These are phyloP conservation scores for Hylyphantes graminicola DNA, from an alignment of 1,140 invertebrate genomes.

Conservation along the genomic window DNA sequence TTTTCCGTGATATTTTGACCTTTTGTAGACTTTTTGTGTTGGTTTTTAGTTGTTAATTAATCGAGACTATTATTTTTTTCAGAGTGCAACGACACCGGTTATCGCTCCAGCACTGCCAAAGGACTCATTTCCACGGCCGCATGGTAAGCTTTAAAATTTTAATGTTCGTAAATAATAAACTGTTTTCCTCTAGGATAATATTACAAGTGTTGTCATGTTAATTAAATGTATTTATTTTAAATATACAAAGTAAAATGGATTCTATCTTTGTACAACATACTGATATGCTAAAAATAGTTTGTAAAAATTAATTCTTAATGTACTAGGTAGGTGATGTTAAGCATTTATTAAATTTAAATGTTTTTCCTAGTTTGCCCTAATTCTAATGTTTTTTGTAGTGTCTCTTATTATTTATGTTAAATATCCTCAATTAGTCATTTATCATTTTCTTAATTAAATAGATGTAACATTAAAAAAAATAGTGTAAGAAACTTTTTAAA, in stretches of 20 bases:
- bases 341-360: neutral
- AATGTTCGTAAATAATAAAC: too few species aligned
- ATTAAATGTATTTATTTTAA: too few species aligned
- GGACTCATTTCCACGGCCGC: conserved; percentile 25
- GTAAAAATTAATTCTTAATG: neutral
- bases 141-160: conserved; percentile 25
- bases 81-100: conserved; percentile 58
- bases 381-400: too few species aligned
- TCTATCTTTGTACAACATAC: neutral
- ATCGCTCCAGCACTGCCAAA: conserved; percentile 14
- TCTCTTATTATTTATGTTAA: too few species aligned
- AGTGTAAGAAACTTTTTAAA: neutral
- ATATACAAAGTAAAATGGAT: neutral
- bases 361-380: neutral
- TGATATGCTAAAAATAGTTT: neutral
- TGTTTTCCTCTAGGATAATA: too few species aligned
- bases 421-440: too few species aligned
- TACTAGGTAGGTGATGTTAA: neutral
- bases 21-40: too few species aligned
- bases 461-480: neutral
- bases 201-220: too few species aligned
- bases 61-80: conserved; percentile 28
- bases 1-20: too few species aligned
- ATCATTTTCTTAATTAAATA: too few species aligned
- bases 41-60: too few species aligned